Conservation (phyloP, 2,113 vertebrate species). For the Passerina amoena region DNA sequence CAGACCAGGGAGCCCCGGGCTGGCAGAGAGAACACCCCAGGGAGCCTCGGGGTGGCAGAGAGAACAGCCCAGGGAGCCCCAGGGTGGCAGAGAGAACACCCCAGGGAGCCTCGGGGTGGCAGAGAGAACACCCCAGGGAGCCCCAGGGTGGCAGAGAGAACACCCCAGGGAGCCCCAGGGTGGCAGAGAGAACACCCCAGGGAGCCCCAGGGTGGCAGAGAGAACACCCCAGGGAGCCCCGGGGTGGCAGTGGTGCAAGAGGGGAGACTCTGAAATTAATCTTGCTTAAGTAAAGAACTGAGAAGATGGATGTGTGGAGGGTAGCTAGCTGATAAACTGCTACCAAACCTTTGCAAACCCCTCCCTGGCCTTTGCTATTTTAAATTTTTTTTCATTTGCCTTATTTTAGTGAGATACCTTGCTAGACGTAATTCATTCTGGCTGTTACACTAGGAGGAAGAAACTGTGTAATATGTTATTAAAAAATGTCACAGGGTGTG, state of each 20-base stretch:
- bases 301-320: background rate
- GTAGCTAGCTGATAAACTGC: fast-evolving
- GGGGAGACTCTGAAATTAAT: background rate
- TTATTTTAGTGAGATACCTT: background rate
- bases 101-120: fast-evolving
- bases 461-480: background rate
- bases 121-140: fast-evolving
- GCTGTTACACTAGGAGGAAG: background rate
- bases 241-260: background rate
- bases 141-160: fast-evolving
- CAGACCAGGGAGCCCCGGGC: fast-evolving
- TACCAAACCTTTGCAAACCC: background rate
- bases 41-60: fast-evolving
- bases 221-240: fast-evolving
- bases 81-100: fast-evolving
- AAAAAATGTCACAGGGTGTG: background rate
- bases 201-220: fast-evolving
- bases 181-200: fast-evolving
- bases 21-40: fast-evolving
- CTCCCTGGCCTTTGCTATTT: background rate
- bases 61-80: fast-evolving
- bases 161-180: no score
- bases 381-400: background rate
- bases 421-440: background rate
- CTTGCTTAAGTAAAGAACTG: background rate